These are phyloP conservation scores for Mormyrus proboscirostris DNA, from an alignment of 2,797 vertebrate genomes.

Conservation along the genomic window DNA sequence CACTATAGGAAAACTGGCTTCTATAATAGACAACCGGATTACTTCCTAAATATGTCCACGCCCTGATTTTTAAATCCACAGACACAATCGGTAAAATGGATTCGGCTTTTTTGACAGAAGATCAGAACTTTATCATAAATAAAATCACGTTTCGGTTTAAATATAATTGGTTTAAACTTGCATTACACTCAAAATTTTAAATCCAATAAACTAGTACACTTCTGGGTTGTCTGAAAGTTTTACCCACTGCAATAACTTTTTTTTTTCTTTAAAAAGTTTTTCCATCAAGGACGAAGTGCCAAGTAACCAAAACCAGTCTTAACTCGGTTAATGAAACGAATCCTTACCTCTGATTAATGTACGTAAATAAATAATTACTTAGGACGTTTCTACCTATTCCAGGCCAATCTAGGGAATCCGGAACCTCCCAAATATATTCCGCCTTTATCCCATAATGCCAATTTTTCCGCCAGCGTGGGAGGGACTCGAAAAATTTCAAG, in stretches of 20 bases:
- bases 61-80: constrained; percentile 8
- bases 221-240: background rate
- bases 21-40: background rate
- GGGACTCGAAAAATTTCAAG: constrained; percentile 19
- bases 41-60: constrained; percentile 19
- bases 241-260: background rate
- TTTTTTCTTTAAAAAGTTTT: background rate
- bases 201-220: background rate
- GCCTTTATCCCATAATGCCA: constrained; percentile 48
- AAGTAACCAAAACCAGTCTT: background rate
- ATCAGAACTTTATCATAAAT: background rate
- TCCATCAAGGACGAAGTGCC: background rate
- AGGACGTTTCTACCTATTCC: constrained; percentile 21
- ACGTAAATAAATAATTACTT: constrained; percentile 19
- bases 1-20: background rate
- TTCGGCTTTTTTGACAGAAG: background rate
- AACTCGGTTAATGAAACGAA: constrained; percentile 16
- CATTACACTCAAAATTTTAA: background rate
- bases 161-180: too few species aligned
- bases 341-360: constrained; percentile 61
- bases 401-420: constrained; percentile 67
- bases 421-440: constrained; percentile 52
- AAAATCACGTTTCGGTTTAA: background rate
- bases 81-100: background rate
- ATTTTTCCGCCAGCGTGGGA: constrained; percentile 18